Conservation (phyloP, 2,797 vertebrate species). For the Eupleurogrammus muticus region DNA sequence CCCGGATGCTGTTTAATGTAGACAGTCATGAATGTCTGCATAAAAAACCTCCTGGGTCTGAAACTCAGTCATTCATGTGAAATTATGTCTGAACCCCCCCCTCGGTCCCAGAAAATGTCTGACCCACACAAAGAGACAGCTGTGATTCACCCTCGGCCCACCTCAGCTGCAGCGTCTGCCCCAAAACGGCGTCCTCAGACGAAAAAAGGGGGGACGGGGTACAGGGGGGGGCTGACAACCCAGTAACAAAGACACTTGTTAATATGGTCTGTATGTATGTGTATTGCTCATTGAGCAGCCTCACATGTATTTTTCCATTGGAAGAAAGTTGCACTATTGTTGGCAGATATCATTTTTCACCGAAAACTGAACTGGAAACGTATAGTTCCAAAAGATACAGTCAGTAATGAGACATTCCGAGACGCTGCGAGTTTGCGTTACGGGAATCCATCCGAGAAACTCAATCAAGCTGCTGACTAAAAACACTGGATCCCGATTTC, state of each 20-base stretch:
- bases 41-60: neutral
- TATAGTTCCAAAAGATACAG: too few species aligned
- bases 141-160: constrained; percentile 45
- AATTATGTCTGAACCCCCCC: constrained; percentile 9
- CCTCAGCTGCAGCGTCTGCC: constrained; percentile 16
- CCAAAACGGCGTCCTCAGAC: constrained; percentile 14
- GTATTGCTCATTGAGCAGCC: too few species aligned
- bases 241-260: constrained; percentile 12
- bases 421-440: too few species aligned
- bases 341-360: too few species aligned
- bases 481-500: too few species aligned
- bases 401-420: too few species aligned
- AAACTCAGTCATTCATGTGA: constrained; percentile 52
- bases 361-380: too few species aligned
- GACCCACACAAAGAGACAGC: constrained; percentile 24
- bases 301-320: too few species aligned
- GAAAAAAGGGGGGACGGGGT: neutral
- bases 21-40: neutral
- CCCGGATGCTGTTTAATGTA: constrained; percentile 28
- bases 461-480: too few species aligned
- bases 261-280: neutral
- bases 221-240: neutral
- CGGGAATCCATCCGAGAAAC: too few species aligned
- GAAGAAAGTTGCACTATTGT: too few species aligned
- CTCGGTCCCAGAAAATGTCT: constrained; percentile 27